Percentiles rank a stretch among this genome's conserved stretches.
Conservation (phyloP, 2,113 vertebrate species). For the Bufo gargarizans region DNA sequence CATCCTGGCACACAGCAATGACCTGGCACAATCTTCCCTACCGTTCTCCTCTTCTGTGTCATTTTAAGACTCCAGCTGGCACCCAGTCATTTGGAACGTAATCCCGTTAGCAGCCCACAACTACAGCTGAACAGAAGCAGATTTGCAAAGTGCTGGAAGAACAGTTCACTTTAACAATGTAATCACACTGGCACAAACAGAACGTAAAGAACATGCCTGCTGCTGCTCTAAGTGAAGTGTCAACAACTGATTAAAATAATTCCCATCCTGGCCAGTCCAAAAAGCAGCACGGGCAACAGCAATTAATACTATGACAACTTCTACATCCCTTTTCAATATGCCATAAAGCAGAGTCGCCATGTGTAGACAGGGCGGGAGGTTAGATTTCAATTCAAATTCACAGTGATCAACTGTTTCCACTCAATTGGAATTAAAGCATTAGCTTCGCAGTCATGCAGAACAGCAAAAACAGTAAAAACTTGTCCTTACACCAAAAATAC, state of each 20-base stretch:
- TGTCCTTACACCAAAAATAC: neutral
- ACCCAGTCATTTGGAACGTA: conserved; percentile 36
- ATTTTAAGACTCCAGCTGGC: conserved; percentile 54
- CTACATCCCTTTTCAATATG: conserved; percentile 26
- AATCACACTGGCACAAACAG: conserved; percentile 49
- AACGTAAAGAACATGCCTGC: conserved; percentile 45
- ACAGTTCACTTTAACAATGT: conserved; percentile 48
- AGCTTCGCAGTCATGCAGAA: neutral
- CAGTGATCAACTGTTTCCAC: neutral
- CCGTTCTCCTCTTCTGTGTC: conserved; percentile 36
- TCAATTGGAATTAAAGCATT: neutral
- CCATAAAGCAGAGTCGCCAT: conserved; percentile 22
- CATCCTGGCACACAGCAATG: conserved; percentile 49
- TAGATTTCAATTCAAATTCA: neutral
- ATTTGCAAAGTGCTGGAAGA: conserved; percentile 42
- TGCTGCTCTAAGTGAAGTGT: conserved; percentile 47
- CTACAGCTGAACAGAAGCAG: conserved; percentile 52
- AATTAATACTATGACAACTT: conserved; percentile 2
- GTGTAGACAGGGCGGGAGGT: conserved; percentile 15
- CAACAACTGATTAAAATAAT: conserved; percentile 35
- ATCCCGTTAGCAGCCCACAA: conserved; percentile 46
- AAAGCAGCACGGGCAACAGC: neutral
- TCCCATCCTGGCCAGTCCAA: neutral
- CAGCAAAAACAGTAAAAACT: neutral
- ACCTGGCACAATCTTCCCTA: conserved; percentile 30